Evolutionary conservation across 1,140 invertebrate genomes (phyloP).

Genomic region (Delia radicum): DNA sequence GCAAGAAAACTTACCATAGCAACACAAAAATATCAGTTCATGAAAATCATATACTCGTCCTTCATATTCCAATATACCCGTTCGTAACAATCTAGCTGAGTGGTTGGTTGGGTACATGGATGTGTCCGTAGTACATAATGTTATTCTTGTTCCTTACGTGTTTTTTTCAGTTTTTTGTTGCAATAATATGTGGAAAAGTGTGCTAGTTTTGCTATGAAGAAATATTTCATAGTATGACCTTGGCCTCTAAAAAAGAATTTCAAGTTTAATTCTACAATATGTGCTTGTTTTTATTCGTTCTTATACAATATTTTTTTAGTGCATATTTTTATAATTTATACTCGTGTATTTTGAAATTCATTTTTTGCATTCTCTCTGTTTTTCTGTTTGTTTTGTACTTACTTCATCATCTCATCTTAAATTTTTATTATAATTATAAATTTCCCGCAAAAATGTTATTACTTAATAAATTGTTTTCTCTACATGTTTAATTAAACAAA

Average conservation of each 20-base stretch:
- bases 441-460: background rate
- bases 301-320: too few relatives aligned
- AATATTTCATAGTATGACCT: conserved; percentile 21
- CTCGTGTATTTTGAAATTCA: background rate
- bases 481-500: too few relatives aligned
- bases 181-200: background rate
- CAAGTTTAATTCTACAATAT: conserved; percentile 16
- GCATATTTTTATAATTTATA: too few relatives aligned
- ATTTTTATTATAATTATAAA: background rate
- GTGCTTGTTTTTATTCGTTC: too few relatives aligned
- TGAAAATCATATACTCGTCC: background rate
- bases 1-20: background rate
- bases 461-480: background rate
- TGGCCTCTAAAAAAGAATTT: conserved; percentile 27
- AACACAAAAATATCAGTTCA: background rate
- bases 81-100: background rate
- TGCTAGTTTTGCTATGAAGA: background rate
- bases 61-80: too few relatives aligned
- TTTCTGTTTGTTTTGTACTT: too few relatives aligned
- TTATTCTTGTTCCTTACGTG: background rate
- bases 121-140: background rate
- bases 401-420: too few relatives aligned
- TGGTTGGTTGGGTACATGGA: background rate
- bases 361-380: background rate
- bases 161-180: background rate